phyloP scores from a whole-genome alignment of 2,797 vertebrate species.

The Parotocinclus haroldoi region DNA sequence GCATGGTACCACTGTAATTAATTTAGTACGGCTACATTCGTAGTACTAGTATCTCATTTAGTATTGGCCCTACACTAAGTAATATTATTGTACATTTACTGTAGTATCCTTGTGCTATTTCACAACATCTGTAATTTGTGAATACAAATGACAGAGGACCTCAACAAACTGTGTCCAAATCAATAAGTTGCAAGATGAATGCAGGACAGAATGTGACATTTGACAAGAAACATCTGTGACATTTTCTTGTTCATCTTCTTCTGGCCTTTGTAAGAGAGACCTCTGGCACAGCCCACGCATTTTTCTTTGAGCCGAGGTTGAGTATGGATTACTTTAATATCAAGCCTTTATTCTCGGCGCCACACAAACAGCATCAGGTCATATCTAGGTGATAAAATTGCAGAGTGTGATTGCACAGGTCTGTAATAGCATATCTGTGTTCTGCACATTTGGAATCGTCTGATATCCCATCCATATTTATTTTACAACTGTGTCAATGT shows the following conservation, averaged over 20 bases:
- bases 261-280: slow-evolving; percentile 32
- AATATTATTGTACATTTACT: too few relatives aligned
- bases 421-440: background rate
- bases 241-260: slow-evolving; percentile 46
- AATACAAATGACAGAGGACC: background rate
- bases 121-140: too few relatives aligned
- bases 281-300: slow-evolving; percentile 26
- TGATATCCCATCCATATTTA: background rate
- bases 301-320: slow-evolving; percentile 29
- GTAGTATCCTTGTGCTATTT: too few relatives aligned
- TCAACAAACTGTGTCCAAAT: slow-evolving; percentile 13
- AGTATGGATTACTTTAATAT: slow-evolving; percentile 40
- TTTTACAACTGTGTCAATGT: slow-evolving; percentile 11
- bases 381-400: slow-evolving; percentile 16
- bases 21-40: too few relatives aligned
- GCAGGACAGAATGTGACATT: slow-evolving; percentile 44
- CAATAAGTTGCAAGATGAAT: slow-evolving; percentile 22
- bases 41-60: too few relatives aligned
- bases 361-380: slow-evolving; percentile 28
- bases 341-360: slow-evolving; percentile 24
- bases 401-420: slow-evolving; percentile 12
- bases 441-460: slow-evolving; percentile 3
- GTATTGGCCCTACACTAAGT: too few relatives aligned
- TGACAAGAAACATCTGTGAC: slow-evolving; percentile 43
- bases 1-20: too few relatives aligned